A percentile compares a stretch with the other conserved stretches of the same genome.
Conservation (phyloP, 2,888 invertebrate species). For the Falcaria lacertinaria region DNA sequence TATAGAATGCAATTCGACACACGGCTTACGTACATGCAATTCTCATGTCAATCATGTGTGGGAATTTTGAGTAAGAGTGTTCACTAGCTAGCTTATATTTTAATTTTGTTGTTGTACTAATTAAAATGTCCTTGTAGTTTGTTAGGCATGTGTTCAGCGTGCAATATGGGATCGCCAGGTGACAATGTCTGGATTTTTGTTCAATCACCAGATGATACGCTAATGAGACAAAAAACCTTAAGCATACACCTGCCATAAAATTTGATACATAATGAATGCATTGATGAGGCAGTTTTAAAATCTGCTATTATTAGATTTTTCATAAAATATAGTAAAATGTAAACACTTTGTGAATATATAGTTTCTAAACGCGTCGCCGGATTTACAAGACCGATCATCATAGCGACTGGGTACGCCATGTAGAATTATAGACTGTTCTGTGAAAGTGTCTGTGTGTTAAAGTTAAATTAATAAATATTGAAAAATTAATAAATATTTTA, state of each 20-base stretch:
- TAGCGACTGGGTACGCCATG: too few relatives aligned
- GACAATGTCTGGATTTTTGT: slow-evolving; percentile 40
- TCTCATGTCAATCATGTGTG: slow-evolving; percentile 48
- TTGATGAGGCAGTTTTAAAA: slow-evolving; percentile 49
- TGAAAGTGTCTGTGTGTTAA: too few relatives aligned
- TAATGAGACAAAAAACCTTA: slow-evolving; percentile 39
- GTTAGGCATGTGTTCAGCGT: slow-evolving; percentile 21
- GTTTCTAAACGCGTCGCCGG: too few relatives aligned
- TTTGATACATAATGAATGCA: slow-evolving; percentile 38
- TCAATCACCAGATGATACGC: slow-evolving; percentile 57
- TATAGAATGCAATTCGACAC: slow-evolving; percentile 8
- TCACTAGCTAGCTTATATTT: too few relatives aligned
- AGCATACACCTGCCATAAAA: slow-evolving; percentile 54
- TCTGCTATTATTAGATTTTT: too few relatives aligned
- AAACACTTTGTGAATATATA: too few relatives aligned
- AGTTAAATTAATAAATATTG: too few relatives aligned
- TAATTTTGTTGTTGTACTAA: background rate
- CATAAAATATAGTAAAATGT: too few relatives aligned
- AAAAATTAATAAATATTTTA: too few relatives aligned
- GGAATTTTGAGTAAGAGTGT: slow-evolving; percentile 28
- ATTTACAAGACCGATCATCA: too few relatives aligned
- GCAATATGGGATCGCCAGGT: slow-evolving; percentile 43
- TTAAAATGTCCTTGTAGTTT: background rate
- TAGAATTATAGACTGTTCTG: too few relatives aligned
- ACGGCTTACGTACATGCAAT: slow-evolving; percentile 18